These are phyloP conservation scores for Litocranius walleri DNA, from an alignment of 2,113 vertebrate species.

Conservation along the genomic window DNA sequence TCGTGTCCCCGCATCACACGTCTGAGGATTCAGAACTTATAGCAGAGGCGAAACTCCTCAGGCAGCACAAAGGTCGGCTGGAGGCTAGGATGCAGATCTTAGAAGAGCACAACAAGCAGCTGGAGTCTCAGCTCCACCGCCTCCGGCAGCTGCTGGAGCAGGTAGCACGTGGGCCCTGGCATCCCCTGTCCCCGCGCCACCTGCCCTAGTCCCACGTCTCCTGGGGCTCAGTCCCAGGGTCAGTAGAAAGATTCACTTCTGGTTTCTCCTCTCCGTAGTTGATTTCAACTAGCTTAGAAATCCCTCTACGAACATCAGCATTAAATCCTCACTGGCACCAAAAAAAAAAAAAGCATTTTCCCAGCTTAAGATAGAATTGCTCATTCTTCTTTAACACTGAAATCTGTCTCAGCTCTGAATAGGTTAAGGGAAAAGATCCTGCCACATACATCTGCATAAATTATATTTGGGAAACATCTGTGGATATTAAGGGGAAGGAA, in stretches of 20 bases:
- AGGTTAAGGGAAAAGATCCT: neutral
- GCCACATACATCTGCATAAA: neutral
- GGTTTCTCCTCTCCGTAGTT: neutral
- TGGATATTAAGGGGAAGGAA: neutral
- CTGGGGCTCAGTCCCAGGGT: neutral
- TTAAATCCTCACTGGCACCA: neutral
- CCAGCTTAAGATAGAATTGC: neutral
- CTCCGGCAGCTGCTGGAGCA: constrained; percentile 95
- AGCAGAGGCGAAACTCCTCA: constrained; percentile 90
- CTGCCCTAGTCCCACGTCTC: fast-evolving
- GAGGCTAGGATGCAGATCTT: constrained; percentile 98
- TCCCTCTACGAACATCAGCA: neutral
- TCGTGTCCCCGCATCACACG: constrained; percentile 80
- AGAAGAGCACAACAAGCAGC: constrained; percentile 97
- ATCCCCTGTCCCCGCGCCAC: fast-evolving
- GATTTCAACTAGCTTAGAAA: neutral
- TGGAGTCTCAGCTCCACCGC: constrained; percentile 96
- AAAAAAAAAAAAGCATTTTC: neutral
- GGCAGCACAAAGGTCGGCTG: constrained; percentile 96
- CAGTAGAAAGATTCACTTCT: neutral
- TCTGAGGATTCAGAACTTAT: constrained; percentile 89
- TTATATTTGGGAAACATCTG: neutral
- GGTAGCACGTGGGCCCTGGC: constrained; percentile 73
- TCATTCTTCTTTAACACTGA: neutral
- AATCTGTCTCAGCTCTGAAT: neutral